A percentile compares a stretch with the other conserved stretches of the same genome.
Evolutionary conservation across 2,797 vertebrate genomes (phyloP).

Genomic region (Acanthurus lineatus): DNA sequence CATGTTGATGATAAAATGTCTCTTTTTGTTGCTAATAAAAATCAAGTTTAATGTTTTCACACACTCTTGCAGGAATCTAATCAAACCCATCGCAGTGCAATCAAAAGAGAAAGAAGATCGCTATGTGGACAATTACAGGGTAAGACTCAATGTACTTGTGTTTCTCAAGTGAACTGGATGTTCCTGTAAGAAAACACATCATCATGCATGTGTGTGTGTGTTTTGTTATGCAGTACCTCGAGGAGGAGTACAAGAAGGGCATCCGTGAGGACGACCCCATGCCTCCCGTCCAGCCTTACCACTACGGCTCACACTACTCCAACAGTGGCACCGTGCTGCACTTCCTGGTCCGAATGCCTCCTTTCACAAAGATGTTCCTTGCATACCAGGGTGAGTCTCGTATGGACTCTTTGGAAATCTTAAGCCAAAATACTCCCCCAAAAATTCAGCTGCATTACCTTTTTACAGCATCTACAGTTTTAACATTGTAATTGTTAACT

Average conservation of each 20-base stretch:
- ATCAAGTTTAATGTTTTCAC: slow-evolving; percentile 1
- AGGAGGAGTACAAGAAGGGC: slow-evolving; percentile 97
- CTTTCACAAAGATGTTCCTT: slow-evolving; percentile 99
- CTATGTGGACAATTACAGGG: slow-evolving; percentile 97
- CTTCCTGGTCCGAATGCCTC: slow-evolving; percentile 97
- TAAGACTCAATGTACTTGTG: slow-evolving; percentile 52
- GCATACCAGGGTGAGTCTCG: slow-evolving; percentile 93
- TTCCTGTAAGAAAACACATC: background rate
- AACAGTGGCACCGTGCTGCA: slow-evolving; percentile 98
- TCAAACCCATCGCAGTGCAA: slow-evolving; percentile 97
- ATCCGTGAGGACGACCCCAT: slow-evolving; percentile 96
- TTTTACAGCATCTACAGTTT: background rate
- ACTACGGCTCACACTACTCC: slow-evolving; percentile 99
- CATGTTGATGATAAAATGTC: background rate
- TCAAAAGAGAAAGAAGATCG: slow-evolving; percentile 99
- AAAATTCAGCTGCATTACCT: background rate
- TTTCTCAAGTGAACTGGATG: background rate
- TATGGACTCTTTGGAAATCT: background rate
- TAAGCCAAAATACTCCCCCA: background rate
- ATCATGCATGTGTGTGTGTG: background rate
- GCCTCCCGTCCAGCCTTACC: slow-evolving; percentile 98
- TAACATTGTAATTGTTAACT: slow-evolving; percentile 11
- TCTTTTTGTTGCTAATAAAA: background rate
- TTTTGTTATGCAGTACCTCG: slow-evolving; percentile 89
- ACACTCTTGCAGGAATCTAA: slow-evolving; percentile 88